A percentile compares a stretch with the other conserved stretches of the same genome.
Conservation (phyloP, 2,113 vertebrate genomes). For the Craseonycteris thonglongyai region DNA sequence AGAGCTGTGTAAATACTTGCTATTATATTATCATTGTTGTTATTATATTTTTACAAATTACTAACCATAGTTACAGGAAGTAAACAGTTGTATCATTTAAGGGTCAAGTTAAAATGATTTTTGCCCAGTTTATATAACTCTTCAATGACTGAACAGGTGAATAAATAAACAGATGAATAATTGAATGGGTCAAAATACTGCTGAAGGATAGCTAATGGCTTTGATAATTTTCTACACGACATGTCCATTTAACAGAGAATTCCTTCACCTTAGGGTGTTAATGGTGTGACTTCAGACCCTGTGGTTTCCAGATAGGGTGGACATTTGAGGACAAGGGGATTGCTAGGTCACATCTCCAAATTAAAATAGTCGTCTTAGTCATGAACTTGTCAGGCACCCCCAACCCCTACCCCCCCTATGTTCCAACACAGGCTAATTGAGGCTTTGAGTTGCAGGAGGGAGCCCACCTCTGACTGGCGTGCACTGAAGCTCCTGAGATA, state of each 20-base stretch:
- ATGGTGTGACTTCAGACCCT: background rate
- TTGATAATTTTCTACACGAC: background rate
- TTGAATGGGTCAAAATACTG: background rate
- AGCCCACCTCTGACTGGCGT: background rate
- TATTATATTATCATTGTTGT: background rate
- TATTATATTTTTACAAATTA: background rate
- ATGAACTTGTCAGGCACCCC: background rate
- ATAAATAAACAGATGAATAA: background rate
- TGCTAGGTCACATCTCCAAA: background rate
- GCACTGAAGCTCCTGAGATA: background rate
- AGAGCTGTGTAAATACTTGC: background rate
- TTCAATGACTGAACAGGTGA: background rate
- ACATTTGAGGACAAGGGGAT: accelerated
- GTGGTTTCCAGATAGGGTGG: background rate
- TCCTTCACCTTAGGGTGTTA: background rate
- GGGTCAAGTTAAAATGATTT: background rate
- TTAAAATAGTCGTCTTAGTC: background rate
- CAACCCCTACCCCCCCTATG: background rate
- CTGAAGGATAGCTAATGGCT: background rate
- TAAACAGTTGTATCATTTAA: background rate
- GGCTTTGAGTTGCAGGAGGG: background rate
- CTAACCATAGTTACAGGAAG: background rate
- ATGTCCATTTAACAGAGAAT: background rate
- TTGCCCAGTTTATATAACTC: background rate
- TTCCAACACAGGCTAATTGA: background rate